Evolutionary conservation across 2,113 vertebrate species (phyloP).

Genomic region (Cavia porcellus): DNA sequence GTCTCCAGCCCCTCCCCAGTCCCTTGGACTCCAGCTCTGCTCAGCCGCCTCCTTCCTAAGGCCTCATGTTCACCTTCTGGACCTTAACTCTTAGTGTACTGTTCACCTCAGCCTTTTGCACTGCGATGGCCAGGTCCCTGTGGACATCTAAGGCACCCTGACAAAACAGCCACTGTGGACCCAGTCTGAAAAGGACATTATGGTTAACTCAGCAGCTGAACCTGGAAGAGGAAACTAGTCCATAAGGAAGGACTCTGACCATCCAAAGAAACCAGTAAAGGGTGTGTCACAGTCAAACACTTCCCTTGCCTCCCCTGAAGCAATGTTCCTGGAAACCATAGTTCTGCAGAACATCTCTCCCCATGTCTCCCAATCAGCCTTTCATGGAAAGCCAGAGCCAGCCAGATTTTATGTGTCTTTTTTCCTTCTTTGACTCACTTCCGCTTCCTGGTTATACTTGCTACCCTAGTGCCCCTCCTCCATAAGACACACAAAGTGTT

Average conservation of each 20-base stretch:
- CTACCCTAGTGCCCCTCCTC: background rate
- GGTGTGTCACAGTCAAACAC: background rate
- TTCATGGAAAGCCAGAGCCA: background rate
- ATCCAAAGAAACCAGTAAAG: background rate
- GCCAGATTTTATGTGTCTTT: background rate
- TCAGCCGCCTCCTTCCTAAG: background rate
- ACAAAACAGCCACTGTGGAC: background rate
- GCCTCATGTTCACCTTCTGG: too few relatives aligned
- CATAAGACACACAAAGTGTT: background rate
- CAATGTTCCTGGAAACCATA: background rate
- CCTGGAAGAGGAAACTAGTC: background rate
- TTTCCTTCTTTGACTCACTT: background rate
- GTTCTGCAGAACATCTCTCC: background rate
- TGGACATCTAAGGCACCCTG: background rate
- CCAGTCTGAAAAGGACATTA: background rate
- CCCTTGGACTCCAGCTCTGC: background rate
- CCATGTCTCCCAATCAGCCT: fast-evolving
- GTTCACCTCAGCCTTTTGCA: background rate
- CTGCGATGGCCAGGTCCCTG: too few relatives aligned
- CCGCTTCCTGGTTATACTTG: background rate
- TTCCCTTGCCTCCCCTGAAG: background rate
- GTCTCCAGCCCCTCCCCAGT: background rate
- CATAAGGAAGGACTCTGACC: background rate
- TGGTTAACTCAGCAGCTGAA: background rate
- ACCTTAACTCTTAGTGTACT: too few relatives aligned